A percentile compares a stretch with the other conserved stretches of the same genome.
Conservation (phyloP, 1,140 invertebrate species). For the Drosophila parabipectinata region DNA sequence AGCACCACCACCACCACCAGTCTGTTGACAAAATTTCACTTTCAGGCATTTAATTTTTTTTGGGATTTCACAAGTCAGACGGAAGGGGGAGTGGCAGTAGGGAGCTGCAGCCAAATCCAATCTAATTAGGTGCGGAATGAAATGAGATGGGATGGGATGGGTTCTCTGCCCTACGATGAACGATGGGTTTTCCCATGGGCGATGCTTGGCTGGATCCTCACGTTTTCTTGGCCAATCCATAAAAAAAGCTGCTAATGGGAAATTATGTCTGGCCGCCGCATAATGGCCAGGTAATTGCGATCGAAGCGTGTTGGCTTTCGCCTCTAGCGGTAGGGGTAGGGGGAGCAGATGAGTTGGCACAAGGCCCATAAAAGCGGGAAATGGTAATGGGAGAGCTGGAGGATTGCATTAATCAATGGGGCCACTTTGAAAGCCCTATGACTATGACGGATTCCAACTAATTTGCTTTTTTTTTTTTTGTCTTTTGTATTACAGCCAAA, state of each 20-base stretch:
- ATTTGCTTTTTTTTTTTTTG: conserved; percentile 11
- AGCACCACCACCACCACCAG: background rate
- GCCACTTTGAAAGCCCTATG: background rate
- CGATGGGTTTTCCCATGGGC: conserved; percentile 20
- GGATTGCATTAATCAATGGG: conserved; percentile 42
- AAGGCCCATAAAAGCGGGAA: conserved; percentile 8
- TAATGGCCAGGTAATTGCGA: conserved; percentile 43
- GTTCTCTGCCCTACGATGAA: background rate
- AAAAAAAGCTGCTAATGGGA: conserved; percentile 59
- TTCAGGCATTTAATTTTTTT: conserved; percentile 40
- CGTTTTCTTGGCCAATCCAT: conserved; percentile 64
- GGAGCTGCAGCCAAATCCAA: conserved; percentile 7
- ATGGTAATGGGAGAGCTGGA: background rate
- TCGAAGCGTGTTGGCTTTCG: conserved; percentile 42
- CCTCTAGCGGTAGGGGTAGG: background rate
- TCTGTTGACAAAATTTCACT: conserved; percentile 66
- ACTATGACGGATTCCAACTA: conserved; percentile 17
- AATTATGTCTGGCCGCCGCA: conserved; percentile 45
- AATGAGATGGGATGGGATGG: background rate
- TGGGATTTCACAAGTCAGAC: background rate
- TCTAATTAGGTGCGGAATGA: conserved; percentile 5
- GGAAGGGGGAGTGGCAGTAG: conserved; percentile 27
- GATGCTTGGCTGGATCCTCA: conserved; percentile 23
- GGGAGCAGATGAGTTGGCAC: conserved; percentile 38
- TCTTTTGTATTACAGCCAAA: conserved; percentile 37